Base-by-base conservation (phyloP, 2,797 vertebrate genomes). In the Eutrigla gurnardus region DNA sequence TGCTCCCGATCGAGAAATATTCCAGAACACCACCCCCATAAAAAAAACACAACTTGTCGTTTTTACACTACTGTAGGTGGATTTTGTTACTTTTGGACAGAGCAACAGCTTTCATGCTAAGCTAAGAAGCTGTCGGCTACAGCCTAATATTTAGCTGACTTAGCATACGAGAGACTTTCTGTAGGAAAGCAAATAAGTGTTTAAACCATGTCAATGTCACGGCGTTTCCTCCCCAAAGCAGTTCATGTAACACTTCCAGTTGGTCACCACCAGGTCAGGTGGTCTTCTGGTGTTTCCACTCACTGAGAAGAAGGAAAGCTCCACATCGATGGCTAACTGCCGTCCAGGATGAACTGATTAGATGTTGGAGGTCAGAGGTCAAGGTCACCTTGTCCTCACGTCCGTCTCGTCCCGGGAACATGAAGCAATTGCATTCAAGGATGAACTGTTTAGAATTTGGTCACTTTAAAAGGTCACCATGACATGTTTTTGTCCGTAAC, bases 251-350 rank as follows among this genome's bases (percentile, higher is more conserved):
- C 55, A 49, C 36, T 67, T 17, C 12, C 25, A 25, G 25, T 25
- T 25, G 25, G 25, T 25, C 25, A 25, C 25, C 25, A 77, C 81
- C 67, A 86, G 82, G 66, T 70, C 76, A 84, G 74, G 47, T 85
- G 65, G 40, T 50, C 49, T 50, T 50, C 17, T 49, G 7, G n/a
- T 0, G 47, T n/a, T 6, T 49, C 47, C 47, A 18, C n/a, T 49
- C 18, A 49, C 10, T 82, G 65, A 72, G 45, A 69, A 82, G 58
- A 25, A 25, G 25, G 25, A 25, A 25, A 25, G 68, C 73, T 83
- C 36, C 59, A 75, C 73, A 72, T 67, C 71, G 68, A 50, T 57
- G 40, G 61, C 36, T 63, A n/a, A 46, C 75, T 77, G 60, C 52
- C 59, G 58, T 49, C 59, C 7, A 49, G 59, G 25, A 25, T 25